Evolutionary conservation across 2,797 vertebrate species (phyloP).

Genomic region (Clarias laeviceps): DNA sequence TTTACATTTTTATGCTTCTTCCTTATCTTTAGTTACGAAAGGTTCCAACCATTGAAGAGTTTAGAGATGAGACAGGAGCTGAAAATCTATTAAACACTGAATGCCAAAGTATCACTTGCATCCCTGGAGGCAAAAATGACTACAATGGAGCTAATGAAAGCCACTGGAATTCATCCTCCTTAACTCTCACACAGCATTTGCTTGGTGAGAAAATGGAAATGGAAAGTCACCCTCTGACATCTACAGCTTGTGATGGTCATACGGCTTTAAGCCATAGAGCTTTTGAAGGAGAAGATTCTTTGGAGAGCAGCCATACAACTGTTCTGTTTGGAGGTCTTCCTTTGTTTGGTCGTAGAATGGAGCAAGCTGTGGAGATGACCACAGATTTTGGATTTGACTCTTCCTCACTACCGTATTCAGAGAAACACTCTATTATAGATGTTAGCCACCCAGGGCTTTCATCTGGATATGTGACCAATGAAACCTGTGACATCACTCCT

Average conservation of each 20-base stretch:
- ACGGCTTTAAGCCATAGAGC: slow-evolving; percentile 39
- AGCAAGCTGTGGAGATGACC: background rate
- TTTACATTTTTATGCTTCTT: background rate
- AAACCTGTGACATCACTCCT: slow-evolving; percentile 57
- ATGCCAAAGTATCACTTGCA: background rate
- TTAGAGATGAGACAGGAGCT: slow-evolving; percentile 60
- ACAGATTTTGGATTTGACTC: background rate
- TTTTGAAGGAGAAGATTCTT: slow-evolving; percentile 43
- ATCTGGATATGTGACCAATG: slow-evolving; percentile 66
- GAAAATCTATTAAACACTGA: slow-evolving; percentile 27
- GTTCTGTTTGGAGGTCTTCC: slow-evolving; percentile 40
- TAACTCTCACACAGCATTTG: slow-evolving; percentile 19
- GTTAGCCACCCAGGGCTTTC: slow-evolving; percentile 58
- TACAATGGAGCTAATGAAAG: slow-evolving; percentile 23
- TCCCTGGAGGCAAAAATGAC: slow-evolving; percentile 24
- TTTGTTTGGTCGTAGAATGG: slow-evolving; percentile 40
- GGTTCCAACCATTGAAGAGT: slow-evolving; percentile 69
- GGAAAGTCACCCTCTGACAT: slow-evolving; percentile 53
- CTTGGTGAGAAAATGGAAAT: slow-evolving; percentile 29
- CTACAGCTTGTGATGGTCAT: slow-evolving; percentile 59
- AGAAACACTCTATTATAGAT: slow-evolving; percentile 39
- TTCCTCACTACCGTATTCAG: background rate
- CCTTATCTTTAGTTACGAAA: slow-evolving; percentile 65
- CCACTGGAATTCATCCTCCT: slow-evolving; percentile 38
- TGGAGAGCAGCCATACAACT: slow-evolving; percentile 36